Evolutionary conservation across 2,797 vertebrate genomes (phyloP).

Genomic region (Falco cherrug): DNA sequence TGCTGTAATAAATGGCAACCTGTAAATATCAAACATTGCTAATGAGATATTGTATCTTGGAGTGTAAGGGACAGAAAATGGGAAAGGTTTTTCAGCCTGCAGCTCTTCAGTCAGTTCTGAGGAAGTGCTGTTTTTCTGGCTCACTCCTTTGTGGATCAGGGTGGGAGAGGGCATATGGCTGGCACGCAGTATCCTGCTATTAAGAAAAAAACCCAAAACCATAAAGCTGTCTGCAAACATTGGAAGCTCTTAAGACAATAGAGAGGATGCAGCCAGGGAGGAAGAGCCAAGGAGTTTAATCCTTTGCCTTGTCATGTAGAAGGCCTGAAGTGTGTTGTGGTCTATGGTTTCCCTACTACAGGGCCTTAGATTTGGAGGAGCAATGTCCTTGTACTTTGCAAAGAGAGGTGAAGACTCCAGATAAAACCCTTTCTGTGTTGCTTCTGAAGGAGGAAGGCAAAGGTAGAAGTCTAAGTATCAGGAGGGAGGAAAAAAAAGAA

Average conservation of each 20-base stretch:
- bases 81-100: neutral
- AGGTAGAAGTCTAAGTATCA: neutral
- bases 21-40: slow-evolving; percentile 26
- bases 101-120: neutral
- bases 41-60: neutral
- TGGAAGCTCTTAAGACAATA: neutral
- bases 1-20: neutral
- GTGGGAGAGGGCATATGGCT: neutral
- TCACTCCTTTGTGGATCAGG: neutral
- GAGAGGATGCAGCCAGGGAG: neutral
- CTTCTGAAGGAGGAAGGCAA: neutral
- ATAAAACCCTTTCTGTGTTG: neutral
- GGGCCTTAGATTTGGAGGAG: neutral
- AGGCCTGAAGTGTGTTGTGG: neutral
- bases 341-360: neutral
- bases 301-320: neutral
- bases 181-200: neutral
- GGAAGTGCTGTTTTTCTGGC: neutral
- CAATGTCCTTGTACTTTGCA: neutral
- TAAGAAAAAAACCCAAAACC: neutral
- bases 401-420: neutral
- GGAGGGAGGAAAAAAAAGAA: neutral
- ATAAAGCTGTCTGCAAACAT: neutral
- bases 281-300: neutral
- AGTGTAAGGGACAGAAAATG: neutral